These are phyloP conservation scores for Boulengerochromis microlepis DNA, from an alignment of 2,113 vertebrate species.

Conservation along the genomic window DNA sequence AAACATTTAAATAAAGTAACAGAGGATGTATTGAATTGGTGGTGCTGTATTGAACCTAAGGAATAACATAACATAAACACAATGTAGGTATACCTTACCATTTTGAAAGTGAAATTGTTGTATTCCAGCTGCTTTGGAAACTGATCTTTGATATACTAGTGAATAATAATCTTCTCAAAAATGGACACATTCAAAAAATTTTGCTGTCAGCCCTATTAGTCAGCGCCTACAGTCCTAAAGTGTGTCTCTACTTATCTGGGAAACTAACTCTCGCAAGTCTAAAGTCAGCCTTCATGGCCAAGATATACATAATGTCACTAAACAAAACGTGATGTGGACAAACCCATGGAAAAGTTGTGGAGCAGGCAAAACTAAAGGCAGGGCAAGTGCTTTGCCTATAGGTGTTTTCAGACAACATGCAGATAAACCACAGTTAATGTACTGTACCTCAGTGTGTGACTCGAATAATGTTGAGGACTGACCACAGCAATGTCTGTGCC, in stretches of 20 bases:
- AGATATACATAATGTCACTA: conserved; percentile 2
- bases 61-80: not conserved
- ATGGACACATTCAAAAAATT: not conserved
- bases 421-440: not conserved
- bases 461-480: not conserved
- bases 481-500: not conserved
- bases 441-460: conserved; percentile 6
- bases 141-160: not conserved
- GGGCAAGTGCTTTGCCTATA: conserved; percentile 6
- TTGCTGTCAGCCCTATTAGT: not conserved
- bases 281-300: not conserved
- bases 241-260: not conserved
- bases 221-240: not conserved
- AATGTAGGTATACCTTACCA: conserved; percentile 26
- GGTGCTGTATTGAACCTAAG: not conserved
- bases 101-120: not conserved
- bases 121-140: not conserved
- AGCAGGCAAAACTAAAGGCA: not conserved
- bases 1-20: not conserved
- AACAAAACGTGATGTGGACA: not conserved
- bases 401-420: conserved; percentile 17
- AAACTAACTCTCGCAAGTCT: not conserved
- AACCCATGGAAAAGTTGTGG: conserved; percentile 37
- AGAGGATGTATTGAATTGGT: not conserved
- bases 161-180: not conserved